Base-by-base conservation (phyloP, 2,888 invertebrate genomes). In the Apodemia zela region DNA sequence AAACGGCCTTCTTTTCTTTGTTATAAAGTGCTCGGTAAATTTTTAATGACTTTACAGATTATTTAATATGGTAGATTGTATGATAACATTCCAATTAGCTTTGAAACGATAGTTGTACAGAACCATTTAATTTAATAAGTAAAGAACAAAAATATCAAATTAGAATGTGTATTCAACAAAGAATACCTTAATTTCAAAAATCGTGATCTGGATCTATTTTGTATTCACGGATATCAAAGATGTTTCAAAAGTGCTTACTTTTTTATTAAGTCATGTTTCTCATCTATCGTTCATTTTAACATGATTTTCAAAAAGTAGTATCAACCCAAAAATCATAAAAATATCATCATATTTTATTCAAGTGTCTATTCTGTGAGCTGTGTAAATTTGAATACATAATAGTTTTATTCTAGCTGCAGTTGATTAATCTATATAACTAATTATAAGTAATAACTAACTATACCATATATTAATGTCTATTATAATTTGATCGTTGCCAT, bases 1-100 rank as follows among this genome's bases (percentile, higher is more conserved):
- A 54, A 21, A 54, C 15, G 54, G 25, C 54, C 54, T 54, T 54
- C 25, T 54, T 49, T 54, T 54, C 54, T 54, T 54, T 54, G 54
- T 54, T 54, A 54, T 25, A 54, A 54, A 18, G 51, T 54, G 51
- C 21, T 54, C 25, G 25, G 21, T 54, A 25, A 54, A 54, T 54
- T 54, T 25, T 54, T 54, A 54, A 54, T 54, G 51, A 54, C 51
- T 51, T 51, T 6, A 54, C 13, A 54, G 54, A 54, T 54, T 54
- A 54, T 54, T 54, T 54, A 54, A 54, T 54, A 25, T 25, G 54
- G 7, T 54, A 25, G 54, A 21, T 25, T 54, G 54, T 54, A 54
- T 15, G 25, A 54, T 54, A 15, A 54, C 15, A 54, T 54, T 54
- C 54, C 11, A 54, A 54, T 54, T 25, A 54, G 25, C 13, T 21